Conservation (phyloP, 2,888 invertebrate genomes). For the Oasisia sp. region DNA sequence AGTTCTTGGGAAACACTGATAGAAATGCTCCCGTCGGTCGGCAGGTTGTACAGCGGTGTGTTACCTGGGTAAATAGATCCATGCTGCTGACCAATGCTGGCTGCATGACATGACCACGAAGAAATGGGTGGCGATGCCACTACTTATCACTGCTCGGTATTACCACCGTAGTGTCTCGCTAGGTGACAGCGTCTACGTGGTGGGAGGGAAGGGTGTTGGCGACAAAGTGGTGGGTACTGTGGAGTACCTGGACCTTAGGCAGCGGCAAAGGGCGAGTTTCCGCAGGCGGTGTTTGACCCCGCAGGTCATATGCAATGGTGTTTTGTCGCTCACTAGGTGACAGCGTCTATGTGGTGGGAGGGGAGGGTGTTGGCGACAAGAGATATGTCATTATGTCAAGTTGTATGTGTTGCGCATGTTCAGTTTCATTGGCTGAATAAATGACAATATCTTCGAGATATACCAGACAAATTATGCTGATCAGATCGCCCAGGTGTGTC, state of each 20-base stretch:
- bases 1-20: conserved; percentile 36
- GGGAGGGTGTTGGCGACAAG: no score
- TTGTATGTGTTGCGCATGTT: conserved; percentile 31
- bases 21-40: conserved; percentile 35
- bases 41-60: conserved; percentile 37
- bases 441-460: conserved; percentile 40
- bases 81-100: conserved; percentile 38
- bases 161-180: no score
- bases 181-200: conserved; percentile 33
- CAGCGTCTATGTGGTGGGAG: no score
- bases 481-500: conserved; percentile 23
- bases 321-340: no score
- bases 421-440: conserved; percentile 18
- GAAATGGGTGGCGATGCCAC: conserved; percentile 35
- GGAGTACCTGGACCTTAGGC: conserved; percentile 27
- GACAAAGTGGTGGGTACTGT: conserved; percentile 29
- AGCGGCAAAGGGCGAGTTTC: conserved; percentile 27
- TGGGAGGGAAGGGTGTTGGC: conserved; percentile 39
- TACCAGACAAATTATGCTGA: conserved; percentile 26
- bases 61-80: conserved; percentile 23
- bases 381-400: no score
- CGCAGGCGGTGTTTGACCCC: conserved; percentile 34
- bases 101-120: conserved; percentile 35
- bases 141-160: conserved; percentile 31
- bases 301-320: background rate